These are phyloP conservation scores for Nansenia antarctica DNA, from an alignment of 2,113 vertebrate species.

Conservation along the genomic window DNA sequence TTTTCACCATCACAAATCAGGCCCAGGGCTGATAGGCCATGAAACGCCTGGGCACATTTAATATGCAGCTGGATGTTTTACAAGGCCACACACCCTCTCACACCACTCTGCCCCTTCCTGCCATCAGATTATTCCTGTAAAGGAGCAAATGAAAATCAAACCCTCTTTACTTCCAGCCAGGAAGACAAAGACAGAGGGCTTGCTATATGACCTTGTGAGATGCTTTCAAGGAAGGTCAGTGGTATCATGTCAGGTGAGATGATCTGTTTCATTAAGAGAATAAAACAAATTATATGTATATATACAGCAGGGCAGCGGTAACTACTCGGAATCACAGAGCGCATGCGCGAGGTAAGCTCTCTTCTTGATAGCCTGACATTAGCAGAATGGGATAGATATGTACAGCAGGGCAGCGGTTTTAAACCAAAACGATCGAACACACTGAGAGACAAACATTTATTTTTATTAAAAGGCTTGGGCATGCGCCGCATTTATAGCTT, in stretches of 20 bases:
- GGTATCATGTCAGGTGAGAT: neutral
- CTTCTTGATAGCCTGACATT: no score
- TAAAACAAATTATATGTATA: constrained; percentile 3
- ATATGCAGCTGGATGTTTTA: constrained; percentile 48
- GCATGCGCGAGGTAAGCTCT: no score
- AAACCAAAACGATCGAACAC: no score
- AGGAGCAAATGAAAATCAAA: constrained; percentile 44
- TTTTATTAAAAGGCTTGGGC: no score
- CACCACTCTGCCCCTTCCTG: neutral
- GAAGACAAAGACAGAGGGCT: constrained; percentile 18
- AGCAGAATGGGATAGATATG: no score
- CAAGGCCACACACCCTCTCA: constrained; percentile 43
- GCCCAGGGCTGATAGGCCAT: constrained; percentile 51
- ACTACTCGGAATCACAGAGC: no score
- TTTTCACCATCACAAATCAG: constrained; percentile 48
- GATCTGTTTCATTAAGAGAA: neutral
- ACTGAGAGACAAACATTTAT: no score
- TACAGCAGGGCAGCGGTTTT: no score
- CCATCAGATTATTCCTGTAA: constrained; percentile 53
- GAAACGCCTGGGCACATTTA: constrained; percentile 61
- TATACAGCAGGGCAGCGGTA: no score
- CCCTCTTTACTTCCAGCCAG: neutral
- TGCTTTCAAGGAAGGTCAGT: constrained; percentile 37
- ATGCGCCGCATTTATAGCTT: no score
- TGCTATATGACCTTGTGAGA: constrained; percentile 22